Conservation (phyloP, 2,888 invertebrate species). For the Agrotis clavis region DNA sequence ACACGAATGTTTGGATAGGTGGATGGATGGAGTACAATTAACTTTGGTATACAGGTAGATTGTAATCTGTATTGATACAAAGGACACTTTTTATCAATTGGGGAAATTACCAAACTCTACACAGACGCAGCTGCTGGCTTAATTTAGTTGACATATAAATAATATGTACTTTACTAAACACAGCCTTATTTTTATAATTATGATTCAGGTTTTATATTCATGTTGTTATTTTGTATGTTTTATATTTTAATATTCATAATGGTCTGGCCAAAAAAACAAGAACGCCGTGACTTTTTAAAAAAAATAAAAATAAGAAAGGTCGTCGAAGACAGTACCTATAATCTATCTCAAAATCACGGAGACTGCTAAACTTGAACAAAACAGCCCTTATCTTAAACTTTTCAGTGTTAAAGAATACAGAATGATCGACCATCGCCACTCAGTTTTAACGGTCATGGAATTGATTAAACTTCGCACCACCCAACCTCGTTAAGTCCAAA, state of each 20-base stretch:
- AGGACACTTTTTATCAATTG: no score
- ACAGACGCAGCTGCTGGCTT: no score
- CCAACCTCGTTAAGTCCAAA: conserved; percentile 67
- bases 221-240: no score
- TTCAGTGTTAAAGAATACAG: conserved; percentile 53
- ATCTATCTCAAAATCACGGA: conserved; percentile 17
- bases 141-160: no score
- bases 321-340: conserved; percentile 12
- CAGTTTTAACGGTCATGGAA: conserved; percentile 68
- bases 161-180: no score
- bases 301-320: not conserved
- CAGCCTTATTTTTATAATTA: no score
- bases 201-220: no score
- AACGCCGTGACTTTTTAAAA: not conserved
- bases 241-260: not conserved
- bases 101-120: no score
- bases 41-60: no score
- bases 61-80: no score
- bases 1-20: no score
- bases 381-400: conserved; percentile 52
- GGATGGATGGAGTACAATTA: no score
- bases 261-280: conserved; percentile 3
- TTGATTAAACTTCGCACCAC: conserved; percentile 70
- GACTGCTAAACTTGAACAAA: conserved; percentile 45
- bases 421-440: conserved; percentile 65